Evolutionary conservation across 2,113 vertebrate species (phyloP).

Genomic region (Pitta sordida): DNA sequence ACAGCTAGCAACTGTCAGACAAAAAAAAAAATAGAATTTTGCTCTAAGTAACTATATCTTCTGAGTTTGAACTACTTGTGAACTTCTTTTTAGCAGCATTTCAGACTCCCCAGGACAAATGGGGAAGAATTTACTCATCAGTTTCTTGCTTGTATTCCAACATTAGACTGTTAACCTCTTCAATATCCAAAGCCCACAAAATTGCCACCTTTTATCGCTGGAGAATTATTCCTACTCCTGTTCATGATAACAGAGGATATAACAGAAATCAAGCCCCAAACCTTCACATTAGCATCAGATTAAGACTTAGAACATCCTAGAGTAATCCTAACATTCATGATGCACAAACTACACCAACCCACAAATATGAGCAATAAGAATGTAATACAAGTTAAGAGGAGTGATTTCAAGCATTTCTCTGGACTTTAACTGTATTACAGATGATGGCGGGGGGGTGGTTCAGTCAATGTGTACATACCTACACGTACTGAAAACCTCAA

Average conservation of each 20-base stretch:
- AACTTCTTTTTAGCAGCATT: neutral
- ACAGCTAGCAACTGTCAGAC: neutral
- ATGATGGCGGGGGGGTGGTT: fast-evolving
- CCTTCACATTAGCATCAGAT: neutral
- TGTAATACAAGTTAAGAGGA: neutral
- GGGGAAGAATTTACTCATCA: neutral
- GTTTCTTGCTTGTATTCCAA: neutral
- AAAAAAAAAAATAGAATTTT: neutral
- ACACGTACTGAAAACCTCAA: neutral
- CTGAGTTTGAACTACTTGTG: neutral
- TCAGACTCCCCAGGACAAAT: neutral
- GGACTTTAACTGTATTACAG: neutral
- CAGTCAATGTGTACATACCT: neutral
- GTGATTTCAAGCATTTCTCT: neutral
- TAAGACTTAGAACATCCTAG: neutral
- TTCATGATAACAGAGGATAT: fast-evolving
- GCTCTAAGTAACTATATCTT: neutral
- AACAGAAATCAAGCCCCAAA: neutral
- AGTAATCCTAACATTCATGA: neutral
- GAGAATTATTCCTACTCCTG: neutral
- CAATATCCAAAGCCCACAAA: neutral
- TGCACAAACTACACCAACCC: neutral
- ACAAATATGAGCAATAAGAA: neutral
- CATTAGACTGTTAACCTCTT: neutral
- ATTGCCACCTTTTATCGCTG: neutral